phyloP scores from a whole-genome alignment of 2,797 vertebrate species.

The Galagoides demidoff region DNA sequence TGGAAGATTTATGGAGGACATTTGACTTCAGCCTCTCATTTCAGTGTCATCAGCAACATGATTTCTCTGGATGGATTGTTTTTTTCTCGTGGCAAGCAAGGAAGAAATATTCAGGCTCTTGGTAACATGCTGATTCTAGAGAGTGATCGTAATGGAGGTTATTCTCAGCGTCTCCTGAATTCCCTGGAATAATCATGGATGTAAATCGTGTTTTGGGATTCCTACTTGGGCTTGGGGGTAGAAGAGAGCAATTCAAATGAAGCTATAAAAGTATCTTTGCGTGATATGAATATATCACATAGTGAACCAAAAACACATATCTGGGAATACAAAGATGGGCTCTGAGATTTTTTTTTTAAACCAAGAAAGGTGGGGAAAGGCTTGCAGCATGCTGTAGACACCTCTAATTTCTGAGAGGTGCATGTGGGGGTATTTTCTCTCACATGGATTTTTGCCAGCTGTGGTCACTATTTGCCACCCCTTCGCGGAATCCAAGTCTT shows the following conservation, averaged over 20 bases:
- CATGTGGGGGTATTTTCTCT: rapidly evolving
- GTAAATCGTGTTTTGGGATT: background rate
- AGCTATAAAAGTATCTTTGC: background rate
- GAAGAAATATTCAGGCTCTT: background rate
- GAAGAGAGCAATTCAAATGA: constrained; percentile 28
- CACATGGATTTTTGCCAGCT: background rate
- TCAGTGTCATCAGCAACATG: constrained; percentile 41
- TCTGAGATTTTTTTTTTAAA: background rate
- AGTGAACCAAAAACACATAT: background rate
- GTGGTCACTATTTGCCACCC: background rate
- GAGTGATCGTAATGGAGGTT: background rate
- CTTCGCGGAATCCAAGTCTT: background rate
- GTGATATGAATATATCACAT: background rate
- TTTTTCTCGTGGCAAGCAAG: background rate
- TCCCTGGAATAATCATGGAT: background rate
- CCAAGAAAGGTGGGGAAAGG: background rate
- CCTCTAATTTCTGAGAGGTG: background rate
- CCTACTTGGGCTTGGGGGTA: background rate
- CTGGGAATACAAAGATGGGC: background rate
- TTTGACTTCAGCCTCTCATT: constrained; percentile 45
- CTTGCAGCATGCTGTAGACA: background rate
- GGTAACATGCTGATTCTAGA: constrained; percentile 7
- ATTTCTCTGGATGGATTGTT: constrained; percentile 54
- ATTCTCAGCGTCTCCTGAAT: constrained; percentile 13
- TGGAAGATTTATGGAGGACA: constrained; percentile 50